Evolutionary conservation across 2,113 vertebrate genomes (phyloP).

Genomic region (Psittacula cyanocephala): DNA sequence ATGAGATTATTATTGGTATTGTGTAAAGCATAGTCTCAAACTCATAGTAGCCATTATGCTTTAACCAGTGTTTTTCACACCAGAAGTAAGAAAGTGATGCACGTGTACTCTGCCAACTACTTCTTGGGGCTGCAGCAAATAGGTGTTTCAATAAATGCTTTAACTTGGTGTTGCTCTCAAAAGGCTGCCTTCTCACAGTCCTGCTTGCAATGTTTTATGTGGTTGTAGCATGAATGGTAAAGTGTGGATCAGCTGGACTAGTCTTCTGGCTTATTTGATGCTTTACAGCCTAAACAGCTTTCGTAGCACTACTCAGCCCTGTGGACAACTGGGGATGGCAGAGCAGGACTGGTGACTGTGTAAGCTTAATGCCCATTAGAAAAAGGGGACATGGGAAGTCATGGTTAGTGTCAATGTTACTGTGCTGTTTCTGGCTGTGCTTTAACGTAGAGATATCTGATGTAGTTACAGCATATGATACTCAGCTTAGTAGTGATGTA

Average conservation of each 20-base stretch:
- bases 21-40: background rate
- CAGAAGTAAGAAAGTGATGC: background rate
- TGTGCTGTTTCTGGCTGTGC: background rate
- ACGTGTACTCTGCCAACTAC: fast-evolving
- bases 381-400: background rate
- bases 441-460: background rate
- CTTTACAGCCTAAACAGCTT: background rate
- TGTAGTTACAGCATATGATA: background rate
- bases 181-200: background rate
- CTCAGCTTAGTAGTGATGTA: background rate
- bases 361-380: background rate
- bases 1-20: background rate
- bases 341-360: background rate
- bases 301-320: fast-evolving
- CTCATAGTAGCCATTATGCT: background rate
- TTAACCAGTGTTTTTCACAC: background rate
- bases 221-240: background rate
- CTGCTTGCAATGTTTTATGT: background rate
- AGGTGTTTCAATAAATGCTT: background rate
- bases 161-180: background rate
- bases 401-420: background rate
- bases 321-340: too few species aligned
- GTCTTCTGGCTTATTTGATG: background rate
- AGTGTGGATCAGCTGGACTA: background rate
- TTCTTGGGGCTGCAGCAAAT: background rate